Evolutionary conservation across 2,113 vertebrate species (phyloP), one percentile per base, ranked within the genome.

Genomic region (Platanista minor): DNA sequence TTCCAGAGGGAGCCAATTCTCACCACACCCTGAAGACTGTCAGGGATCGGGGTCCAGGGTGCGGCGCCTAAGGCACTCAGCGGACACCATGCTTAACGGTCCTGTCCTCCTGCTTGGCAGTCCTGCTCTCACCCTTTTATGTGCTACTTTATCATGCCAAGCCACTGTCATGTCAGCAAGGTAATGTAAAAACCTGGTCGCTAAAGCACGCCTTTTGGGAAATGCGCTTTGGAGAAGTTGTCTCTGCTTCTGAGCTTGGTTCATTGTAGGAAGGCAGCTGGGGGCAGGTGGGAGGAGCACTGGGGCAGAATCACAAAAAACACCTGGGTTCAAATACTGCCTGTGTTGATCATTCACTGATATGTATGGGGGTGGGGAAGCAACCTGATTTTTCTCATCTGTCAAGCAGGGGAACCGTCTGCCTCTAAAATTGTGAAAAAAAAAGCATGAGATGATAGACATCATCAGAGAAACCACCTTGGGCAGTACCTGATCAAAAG

Each of bases 291-390:
- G 23, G 36, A 33, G n/a, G 61, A 89, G 27, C n/a, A 6, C 0
- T 1, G 15, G 15, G 27, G 2, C 33, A 71, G 41, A 43, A 72
- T n/a, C 31, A 33, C n/a, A 36, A 77, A 25, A 78, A 64, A 80
- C 57, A 54, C 23, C 17, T 57, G 1, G 41, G 39, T 43, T 87
- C 33, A 80, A 75, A 91, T 27, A 54, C 1, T 43, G 59, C 4
- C 46, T 14, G 5, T 72, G 86, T 25, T 46, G 29, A 36, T 52
- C 33, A 31, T 3, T 49, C 5, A 39, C 39, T 54, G 64, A 29
- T 21, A 41, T 1, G 13, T 2, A 1, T 3, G 5, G 15, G 64
- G 21, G 4, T 8, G 17, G 31, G 29, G 20, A 12, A 46, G 8
- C 27, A 57, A 8, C 17, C 46, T 49, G 46, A 61, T 31, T 67